Evolutionary conservation across 2,113 vertebrate genomes (phyloP), one percentile per base, ranked within the genome.

Genomic region (Odontophorus gujanensis): DNA sequence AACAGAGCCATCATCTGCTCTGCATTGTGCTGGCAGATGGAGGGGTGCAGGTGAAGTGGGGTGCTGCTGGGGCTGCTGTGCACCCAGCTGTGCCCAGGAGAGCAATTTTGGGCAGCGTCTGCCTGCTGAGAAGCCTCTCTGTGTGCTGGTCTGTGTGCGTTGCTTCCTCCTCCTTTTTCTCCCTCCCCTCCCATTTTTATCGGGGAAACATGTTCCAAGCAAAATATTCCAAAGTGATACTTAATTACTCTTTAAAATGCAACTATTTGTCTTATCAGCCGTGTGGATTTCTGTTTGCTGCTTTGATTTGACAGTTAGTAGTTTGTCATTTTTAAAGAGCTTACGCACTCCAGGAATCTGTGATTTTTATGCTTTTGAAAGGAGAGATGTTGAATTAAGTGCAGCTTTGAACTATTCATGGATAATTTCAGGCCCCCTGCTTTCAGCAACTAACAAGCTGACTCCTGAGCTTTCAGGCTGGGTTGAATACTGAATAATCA

Each of bases 161-260:
- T 75, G 72, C 55, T 36, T 68, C 87, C 3, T 67, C 66, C 87
- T 55, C 76, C 58, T 83, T 17, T 51, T 67, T 20, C 32, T 48
- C 34, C 68, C 47, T 86, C 65, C 40, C 82, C 79, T 91, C 89
- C 59, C 5, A 1, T 62, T 86, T 88, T 96, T 79, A 92, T 96
- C 94, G 51, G 42, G 43, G 87, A 93, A 93, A 65, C 80, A 73
- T 88, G 74, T 96, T 96, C 93, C 94, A 97, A 95, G 87, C 83
- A 92, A 97, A 97, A 96, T 97, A 88, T 87, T 96, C 83, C 88
- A 61, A 93, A 95, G 91, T 75, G 94, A 90, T 96, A 81, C 69
- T 96, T 96, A 96, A 96, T 96, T 97, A 95, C 93, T 97, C 90
- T 90, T 96, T 84, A 96, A 96, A 97, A 96, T 96, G 94, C 90